Evolutionary conservation across 2,888 invertebrate species (phyloP).

Genomic region (Cacoxenus indagator): DNA sequence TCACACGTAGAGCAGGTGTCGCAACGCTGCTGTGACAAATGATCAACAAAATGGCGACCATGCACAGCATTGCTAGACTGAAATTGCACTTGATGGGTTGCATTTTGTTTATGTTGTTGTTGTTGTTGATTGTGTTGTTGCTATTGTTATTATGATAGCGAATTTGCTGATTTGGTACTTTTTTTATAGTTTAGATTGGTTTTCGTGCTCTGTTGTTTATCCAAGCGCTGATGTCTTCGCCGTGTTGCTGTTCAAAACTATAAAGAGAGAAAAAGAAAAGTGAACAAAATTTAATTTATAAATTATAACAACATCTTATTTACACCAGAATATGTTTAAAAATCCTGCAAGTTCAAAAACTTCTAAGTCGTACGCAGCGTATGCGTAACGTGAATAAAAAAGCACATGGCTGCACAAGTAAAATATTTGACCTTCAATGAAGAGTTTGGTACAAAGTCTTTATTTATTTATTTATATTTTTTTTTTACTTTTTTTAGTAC

Average conservation of each 20-base stretch:
- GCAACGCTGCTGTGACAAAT: constrained; percentile 52
- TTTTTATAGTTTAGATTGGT: too few relatives aligned
- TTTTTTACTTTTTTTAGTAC: not conserved
- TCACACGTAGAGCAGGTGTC: constrained; percentile 59
- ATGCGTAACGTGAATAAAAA: constrained; percentile 1
- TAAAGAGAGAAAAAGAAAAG: constrained; percentile 13
- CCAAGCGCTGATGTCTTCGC: constrained; percentile 30
- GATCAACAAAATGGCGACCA: constrained; percentile 44
- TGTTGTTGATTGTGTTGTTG: constrained; percentile 17
- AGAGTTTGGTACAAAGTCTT: not conserved
- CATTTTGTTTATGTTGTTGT: constrained; percentile 50
- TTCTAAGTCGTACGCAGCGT: constrained; percentile 1
- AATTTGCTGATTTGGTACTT: too few relatives aligned
- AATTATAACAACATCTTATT: not conserved
- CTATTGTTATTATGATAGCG: not conserved
- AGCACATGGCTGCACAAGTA: not conserved
- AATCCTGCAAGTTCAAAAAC: not conserved
- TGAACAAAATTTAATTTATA: not conserved
- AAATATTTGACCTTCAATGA: constrained; percentile 3
- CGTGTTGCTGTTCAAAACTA: constrained; percentile 31
- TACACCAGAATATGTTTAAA: too few relatives aligned
- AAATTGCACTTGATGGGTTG: constrained; percentile 56
- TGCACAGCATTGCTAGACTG: constrained; percentile 42
- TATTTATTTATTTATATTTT: constrained; percentile 7
- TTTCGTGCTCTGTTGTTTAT: not conserved